Base-by-base conservation (phyloP, 1,140 invertebrate species). In the Pseudomyrmex concolor region DNA sequence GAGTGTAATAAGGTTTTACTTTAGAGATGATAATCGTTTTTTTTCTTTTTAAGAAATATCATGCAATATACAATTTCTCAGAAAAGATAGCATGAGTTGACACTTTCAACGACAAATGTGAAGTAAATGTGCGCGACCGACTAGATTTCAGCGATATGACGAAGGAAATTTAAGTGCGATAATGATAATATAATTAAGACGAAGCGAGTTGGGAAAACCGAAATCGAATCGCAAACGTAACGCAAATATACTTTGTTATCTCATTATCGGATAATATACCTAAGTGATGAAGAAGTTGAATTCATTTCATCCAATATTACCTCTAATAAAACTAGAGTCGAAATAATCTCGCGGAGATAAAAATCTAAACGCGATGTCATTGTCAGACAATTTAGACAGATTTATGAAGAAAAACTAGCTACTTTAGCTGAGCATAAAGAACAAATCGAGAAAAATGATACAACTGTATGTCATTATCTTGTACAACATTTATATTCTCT, bases 291-390 rank as follows among this genome's bases (percentile, higher is more conserved):
- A 54, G 19, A 0, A 77, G 0, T 78, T n/a, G 12, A 1, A 34
- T 55, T 8, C 25, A 8, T n/a, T 0, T 22, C n/a, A n/a, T n/a
- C n/a, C n/a, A 55, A 4, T 2, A 70, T 25, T 8, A 43, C 12
- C 13, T 8, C 1, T 10, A 13, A 45, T 22, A 67, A 63, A 51
- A 22, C 2, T 12, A 22, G 10, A 19, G 7, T 2, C 8, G 13
- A 68, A 77, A 45, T 67, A 55, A 77, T 67, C 50, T 45, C 1
- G 1, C 1, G 1, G 3, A 77, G 17, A 77, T 66, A 76, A 15
- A 7, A 12, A 19, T 51, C 22, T 12, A 64, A 5, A 25, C 25
- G 25, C 25, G 2, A 25, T 2, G 10, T 34, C 34, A 34, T 34
- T 34, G 34, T 7, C n/a, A 7, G 4, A 5, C 34, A 34, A 34